Evolutionary conservation across 2,113 vertebrate species (phyloP).

Genomic region (Microtus ochrogaster): DNA sequence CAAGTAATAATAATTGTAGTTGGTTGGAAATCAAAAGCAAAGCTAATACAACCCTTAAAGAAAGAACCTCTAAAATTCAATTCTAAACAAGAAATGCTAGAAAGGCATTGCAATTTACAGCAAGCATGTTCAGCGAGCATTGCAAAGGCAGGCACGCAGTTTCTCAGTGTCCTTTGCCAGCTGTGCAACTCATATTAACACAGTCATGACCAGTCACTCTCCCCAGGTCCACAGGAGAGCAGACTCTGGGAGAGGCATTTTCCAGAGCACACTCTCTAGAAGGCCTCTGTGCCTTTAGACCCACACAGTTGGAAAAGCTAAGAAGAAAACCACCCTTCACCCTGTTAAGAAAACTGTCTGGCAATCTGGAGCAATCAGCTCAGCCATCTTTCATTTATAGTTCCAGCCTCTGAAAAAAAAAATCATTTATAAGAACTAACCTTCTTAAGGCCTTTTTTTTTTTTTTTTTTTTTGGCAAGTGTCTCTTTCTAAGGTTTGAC

Average conservation of each 20-base stretch:
- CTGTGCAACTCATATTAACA: neutral
- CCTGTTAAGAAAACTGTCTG: neutral
- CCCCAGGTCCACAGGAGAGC: neutral
- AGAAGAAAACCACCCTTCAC: neutral
- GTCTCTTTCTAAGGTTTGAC: neutral
- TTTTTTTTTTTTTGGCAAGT: neutral
- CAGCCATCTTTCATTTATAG: neutral
- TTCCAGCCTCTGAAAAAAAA: slow-evolving; percentile 27
- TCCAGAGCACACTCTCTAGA: neutral
- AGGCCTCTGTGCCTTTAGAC: neutral
- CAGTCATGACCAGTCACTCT: neutral
- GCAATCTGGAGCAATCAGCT: neutral
- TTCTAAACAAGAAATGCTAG: neutral
- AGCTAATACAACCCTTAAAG: neutral
- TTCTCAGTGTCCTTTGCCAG: neutral
- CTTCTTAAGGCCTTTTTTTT: neutral
- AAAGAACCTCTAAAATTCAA: neutral
- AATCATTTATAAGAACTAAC: neutral
- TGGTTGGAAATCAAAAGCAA: neutral
- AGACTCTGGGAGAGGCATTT: neutral
- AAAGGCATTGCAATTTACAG: neutral
- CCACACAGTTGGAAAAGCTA: slow-evolving; percentile 5
- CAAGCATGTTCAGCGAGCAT: neutral
- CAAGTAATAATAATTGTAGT: neutral
- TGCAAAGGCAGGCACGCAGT: neutral